Base-by-base conservation (phyloP, 1,140 invertebrate genomes). In the Zaprionus vittiger region DNA sequence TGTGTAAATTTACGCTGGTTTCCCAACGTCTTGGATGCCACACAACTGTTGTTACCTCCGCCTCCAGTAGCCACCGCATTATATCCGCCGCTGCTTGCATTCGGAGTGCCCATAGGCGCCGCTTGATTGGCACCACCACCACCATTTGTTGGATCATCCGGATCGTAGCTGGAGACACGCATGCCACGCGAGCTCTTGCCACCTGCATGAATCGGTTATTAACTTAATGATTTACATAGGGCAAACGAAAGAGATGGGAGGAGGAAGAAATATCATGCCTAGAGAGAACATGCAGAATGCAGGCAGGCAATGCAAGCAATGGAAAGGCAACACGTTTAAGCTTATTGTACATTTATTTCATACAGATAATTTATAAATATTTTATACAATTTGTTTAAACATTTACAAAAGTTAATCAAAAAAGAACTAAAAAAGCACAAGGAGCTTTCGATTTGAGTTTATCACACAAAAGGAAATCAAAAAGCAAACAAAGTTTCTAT, bases 111-210 rank as follows among this genome's bases (percentile, higher is more conserved):
- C 47, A 20, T 55, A 22, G 69, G 44, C 47, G 57, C 92, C 80
- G 44, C 91, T 89, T 77, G 90, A 84, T 20, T 83, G 69, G 70
- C 81, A 80, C 80, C 74, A 15, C 61, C 67, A 4, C 71, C 59
- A 31, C 63, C 78, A 24, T 49, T 74, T 28, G 81, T 94, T 1
- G 95, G 95, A 90, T 96, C 95, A 75, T 96, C 95, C 4, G 95
- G 95, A 91, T 96, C 95, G 76, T 95, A 96, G 65, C 94, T 95
- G 61, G 95, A 95, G 55, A 96, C 94, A 63, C 95, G 93, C 90
- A 95, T 95, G 60, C 95, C 95, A 71, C 95, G 94, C 55, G 95
- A 95, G 85, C 94, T 95, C 84, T 96, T 95, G 54, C 94, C 94
- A 89, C 95, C 95, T 93, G 81, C 72, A 73, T 76, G 68, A 73